Evolutionary conservation across 2,888 invertebrate species (phyloP), one percentile per base, ranked within the genome.

Genomic region (Drosophila hawaiiensis): DNA sequence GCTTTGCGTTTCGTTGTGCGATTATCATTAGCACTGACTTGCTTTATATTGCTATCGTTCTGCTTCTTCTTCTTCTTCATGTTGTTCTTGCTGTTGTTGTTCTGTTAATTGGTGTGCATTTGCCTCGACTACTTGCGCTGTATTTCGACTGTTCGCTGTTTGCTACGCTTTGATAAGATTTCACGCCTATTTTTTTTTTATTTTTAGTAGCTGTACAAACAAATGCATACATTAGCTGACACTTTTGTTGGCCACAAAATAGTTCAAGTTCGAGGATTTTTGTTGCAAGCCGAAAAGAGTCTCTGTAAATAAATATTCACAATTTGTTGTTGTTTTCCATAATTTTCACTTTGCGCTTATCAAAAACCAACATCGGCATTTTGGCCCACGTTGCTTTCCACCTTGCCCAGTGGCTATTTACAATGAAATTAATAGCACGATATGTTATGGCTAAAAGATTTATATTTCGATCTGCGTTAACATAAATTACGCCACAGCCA

Each of bases 401-500:
- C 69, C 58, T 75, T 73, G 66, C 73, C 66, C 73, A 49, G 43
- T 56, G 69, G 73, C 76, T 64, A 78, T 69, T 74, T 59, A 60
- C 61, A 76, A 69, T 62, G 72, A 77, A 78, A 84, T 82, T 86
- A 84, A 84, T 83, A 74, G 80, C 83, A 63, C 58, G 76, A 78
- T 76, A 73, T 69, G 69, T 76, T 80, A 69, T 66, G 74, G 78
- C 69, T 63, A 68, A 80, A 67, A 84, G 87, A 84, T 84, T 84
- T 86, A 84, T 84, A 76, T 76, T 76, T 73, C 80, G 87, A 84
- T 84, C 84, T 84, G 82, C 76, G 73, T 82, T 70, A 84, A 84
- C 84, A 84, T 84, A 84, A 84, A 84, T 84, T 84, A 84, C 78
- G 67, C 63, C 73, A 60, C 41, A 64, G 60, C 67, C 61, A 60